phyloP scores from a whole-genome alignment of 2,888 invertebrate genomes.

The Heliconius cydno region DNA sequence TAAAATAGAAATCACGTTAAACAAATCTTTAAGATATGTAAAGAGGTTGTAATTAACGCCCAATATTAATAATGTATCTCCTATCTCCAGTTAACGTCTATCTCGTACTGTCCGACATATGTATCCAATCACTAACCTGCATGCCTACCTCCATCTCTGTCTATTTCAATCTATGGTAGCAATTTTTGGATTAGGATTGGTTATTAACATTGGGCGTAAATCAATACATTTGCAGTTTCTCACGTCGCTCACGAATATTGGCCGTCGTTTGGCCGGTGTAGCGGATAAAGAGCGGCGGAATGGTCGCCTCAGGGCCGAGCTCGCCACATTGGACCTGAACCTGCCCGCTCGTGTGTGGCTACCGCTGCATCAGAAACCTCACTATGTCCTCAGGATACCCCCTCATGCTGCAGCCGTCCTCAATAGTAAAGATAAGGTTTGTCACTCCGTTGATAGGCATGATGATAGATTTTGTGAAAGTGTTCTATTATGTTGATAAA shows the following conservation, averaged over 20 bases:
- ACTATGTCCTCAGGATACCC: conserved; percentile 98
- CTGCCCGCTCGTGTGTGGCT: conserved; percentile 99
- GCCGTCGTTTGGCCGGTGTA: conserved; percentile 72
- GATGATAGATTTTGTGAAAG: not conserved
- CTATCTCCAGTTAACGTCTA: too few relatives aligned
- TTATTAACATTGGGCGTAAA: too few relatives aligned
- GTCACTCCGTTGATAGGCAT: conserved; percentile 10
- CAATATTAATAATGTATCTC: too few relatives aligned
- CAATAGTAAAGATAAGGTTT: conserved; percentile 97
- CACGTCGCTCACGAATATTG: conserved; percentile 72
- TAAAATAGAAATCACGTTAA: conserved; percentile 11
- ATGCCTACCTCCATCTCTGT: too few relatives aligned
- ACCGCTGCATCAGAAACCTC: conserved; percentile 94
- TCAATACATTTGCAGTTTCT: conserved; percentile 65
- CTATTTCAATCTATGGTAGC: too few relatives aligned
- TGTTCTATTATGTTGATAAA: too few relatives aligned
- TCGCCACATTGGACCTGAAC: conserved; percentile 97
- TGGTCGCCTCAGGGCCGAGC: conserved; percentile 94
- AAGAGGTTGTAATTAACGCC: conserved; percentile 15
- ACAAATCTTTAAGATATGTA: not conserved
- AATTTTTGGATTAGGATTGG: too few relatives aligned
- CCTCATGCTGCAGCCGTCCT: conserved; percentile 98
- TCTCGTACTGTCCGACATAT: too few relatives aligned
- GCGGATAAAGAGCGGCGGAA: conserved; percentile 92
- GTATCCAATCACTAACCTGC: too few relatives aligned